Evolutionary conservation across 2,113 vertebrate genomes (phyloP), one percentile per base, ranked within the genome.

Genomic region (Scatophagus argus): DNA sequence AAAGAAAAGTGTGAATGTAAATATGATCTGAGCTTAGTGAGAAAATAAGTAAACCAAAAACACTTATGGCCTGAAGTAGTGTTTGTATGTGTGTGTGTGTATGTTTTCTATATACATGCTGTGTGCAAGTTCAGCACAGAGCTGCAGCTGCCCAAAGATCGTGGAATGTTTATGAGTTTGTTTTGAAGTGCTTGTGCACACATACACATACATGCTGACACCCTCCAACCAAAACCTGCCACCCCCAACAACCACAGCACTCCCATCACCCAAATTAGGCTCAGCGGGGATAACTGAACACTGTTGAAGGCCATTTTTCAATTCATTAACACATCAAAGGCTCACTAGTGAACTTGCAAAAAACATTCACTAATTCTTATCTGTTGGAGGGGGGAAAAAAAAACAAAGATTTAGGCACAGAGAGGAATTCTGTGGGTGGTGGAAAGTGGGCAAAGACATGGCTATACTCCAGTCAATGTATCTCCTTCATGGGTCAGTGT

Each of bases 91-190:
- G 52, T 71, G 46, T 0, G 10, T 59, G 56, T 41, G 60, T 76
- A 38, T 43, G 76, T 74, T 63, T 79, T 31, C 36, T 47, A 3
- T 47, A 11, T 61, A 39, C 63, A 65, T 34, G 38, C 39, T 70
- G 47, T 1, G 9, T 80, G 87, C 77, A 60, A 85, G 52, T 73
- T 69, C 51, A 85, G 59, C 81, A 88, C 34, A 7, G 63, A 74
- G 71, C 61, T 81, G 79, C 87, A 91, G 82, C 79, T 89, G 85
- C 87, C 69, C 67, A 82, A 83, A 61, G 72, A 88, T 79, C 79
- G 75, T 88, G 88, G 87, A 90, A 93, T 93, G 91, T 92, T 93
- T 93, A 93, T 91, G 81, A 87, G 90, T 87, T 93, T 92, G 93
- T 93, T 93, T 94, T 94, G 86, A 92, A 93, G 93, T 88, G 74